phyloP scores from a whole-genome alignment of 2,797 vertebrate species.

The Fistularia tabacaria region DNA sequence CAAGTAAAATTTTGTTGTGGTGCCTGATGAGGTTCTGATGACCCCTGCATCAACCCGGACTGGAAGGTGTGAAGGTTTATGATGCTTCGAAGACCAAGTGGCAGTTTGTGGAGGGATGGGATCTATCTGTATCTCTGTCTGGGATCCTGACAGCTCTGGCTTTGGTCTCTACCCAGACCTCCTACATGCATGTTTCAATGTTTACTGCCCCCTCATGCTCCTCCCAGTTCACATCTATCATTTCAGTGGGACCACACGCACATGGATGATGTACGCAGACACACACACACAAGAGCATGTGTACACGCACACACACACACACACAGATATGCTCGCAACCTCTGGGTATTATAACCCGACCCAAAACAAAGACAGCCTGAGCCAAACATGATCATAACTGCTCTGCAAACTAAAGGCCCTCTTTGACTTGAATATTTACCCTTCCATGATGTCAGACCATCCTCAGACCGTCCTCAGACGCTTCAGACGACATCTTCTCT shows the following conservation, averaged over 20 bases:
- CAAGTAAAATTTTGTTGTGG: neutral
- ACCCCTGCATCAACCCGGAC: conserved; percentile 22
- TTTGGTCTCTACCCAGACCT: conserved; percentile 70
- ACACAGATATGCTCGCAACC: conserved; percentile 18
- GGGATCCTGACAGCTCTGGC: conserved; percentile 67
- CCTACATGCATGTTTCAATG: conserved; percentile 67
- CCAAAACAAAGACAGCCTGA: conserved; percentile 11
- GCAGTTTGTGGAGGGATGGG: conserved; percentile 53
- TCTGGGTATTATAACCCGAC: conserved; percentile 29
- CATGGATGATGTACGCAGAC: conserved; percentile 38
- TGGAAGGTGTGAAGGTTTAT: conserved; percentile 47
- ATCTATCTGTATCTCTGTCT: conserved; percentile 63
- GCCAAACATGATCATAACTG: conserved; percentile 1
- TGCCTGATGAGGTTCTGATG: conserved; percentile 7
- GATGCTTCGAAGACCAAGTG: conserved; percentile 26
- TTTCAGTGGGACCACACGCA: conserved; percentile 65
- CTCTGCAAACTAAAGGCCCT: neutral
- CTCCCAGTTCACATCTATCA: conserved; percentile 63
- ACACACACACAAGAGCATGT: conserved; percentile 20
- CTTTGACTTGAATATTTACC: neutral
- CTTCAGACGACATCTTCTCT: conserved; percentile 12
- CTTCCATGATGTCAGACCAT: conserved; percentile 2
- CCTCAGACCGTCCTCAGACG: conserved; percentile 6
- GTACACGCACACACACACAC: conserved; percentile 14
- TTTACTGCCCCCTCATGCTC: conserved; percentile 63